Evolutionary conservation across 2,113 vertebrate species (phyloP).

Genomic region (Thalassarche chlororhynchos): DNA sequence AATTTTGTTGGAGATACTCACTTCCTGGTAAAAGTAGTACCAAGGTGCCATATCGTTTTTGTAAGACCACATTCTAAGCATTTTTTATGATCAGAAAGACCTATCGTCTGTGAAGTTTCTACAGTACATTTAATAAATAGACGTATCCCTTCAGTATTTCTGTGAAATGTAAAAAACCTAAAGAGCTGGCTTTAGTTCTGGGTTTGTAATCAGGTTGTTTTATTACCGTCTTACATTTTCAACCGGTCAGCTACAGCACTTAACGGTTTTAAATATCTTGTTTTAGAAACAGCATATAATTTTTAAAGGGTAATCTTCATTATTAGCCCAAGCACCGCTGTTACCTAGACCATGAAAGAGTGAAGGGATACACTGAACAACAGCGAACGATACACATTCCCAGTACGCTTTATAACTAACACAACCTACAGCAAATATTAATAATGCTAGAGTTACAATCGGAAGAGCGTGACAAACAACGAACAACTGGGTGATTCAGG

Average conservation of each 20-base stretch:
- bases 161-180: background rate
- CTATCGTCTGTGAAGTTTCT: background rate
- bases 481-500: background rate
- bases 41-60: fast-evolving
- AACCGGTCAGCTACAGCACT: background rate
- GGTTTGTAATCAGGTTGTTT: background rate
- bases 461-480: background rate
- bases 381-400: background rate
- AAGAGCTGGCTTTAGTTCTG: background rate
- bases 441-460: background rate
- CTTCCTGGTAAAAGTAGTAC: background rate
- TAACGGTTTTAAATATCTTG: background rate
- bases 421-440: background rate
- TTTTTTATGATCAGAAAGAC: background rate
- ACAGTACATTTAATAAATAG: background rate
- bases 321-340: background rate
- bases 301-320: background rate
- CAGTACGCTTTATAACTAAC: background rate
- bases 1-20: background rate
- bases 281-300: background rate
- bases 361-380: background rate
- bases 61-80: background rate
- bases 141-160: background rate
- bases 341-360: background rate
- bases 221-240: background rate